These are phyloP conservation scores for Todus mexicanus DNA, from an alignment of 2,797 vertebrate genomes.

Conservation along the genomic window DNA sequence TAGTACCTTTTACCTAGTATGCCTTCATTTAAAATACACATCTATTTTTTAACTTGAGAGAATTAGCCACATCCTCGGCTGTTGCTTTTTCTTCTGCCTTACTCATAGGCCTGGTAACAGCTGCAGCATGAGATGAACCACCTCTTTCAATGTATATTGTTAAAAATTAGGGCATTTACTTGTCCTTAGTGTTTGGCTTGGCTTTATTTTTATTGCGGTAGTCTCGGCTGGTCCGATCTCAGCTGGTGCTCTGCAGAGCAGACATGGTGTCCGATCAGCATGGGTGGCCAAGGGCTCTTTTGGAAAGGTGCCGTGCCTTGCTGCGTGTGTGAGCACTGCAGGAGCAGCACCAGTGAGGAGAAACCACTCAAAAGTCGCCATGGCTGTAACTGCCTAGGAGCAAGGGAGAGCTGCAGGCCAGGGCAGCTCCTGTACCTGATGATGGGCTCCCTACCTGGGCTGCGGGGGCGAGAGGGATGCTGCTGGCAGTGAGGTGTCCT, in stretches of 20 bases:
- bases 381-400: fast-evolving
- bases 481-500: neutral
- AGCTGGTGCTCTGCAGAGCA: neutral
- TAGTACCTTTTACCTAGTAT: neutral
- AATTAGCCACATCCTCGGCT: neutral
- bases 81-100: neutral
- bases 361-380: neutral
- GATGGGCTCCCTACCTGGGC: fast-evolving
- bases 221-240: neutral
- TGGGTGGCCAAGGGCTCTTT: fast-evolving
- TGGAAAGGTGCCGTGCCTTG: neutral
- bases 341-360: neutral
- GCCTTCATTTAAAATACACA: neutral
- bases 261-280: neutral
- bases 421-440: neutral
- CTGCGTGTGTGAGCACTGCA: neutral
- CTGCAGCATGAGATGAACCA: neutral
- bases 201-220: neutral
- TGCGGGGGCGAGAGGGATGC: neutral
- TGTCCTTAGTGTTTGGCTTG: neutral
- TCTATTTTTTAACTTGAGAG: neutral
- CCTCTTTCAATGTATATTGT: neutral
- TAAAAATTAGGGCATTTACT: neutral
- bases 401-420: neutral
- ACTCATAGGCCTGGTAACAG: neutral